These are phyloP conservation scores for Tuta absoluta DNA, from an alignment of 2,888 invertebrate species.

Conservation along the genomic window DNA sequence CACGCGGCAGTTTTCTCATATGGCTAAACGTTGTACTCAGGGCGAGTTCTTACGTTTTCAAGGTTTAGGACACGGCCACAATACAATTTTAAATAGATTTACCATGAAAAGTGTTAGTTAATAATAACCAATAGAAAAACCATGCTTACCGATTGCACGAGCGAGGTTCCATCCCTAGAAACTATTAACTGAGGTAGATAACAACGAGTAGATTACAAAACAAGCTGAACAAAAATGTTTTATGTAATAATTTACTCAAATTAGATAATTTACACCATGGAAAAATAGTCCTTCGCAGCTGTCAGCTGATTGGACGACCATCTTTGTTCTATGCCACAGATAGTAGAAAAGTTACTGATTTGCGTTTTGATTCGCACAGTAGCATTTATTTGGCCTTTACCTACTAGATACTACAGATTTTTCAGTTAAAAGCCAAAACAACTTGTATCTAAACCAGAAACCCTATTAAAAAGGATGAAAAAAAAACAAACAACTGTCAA, in stretches of 20 bases:
- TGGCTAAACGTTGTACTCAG: slow-evolving; percentile 25
- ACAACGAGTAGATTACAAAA: slow-evolving; percentile 38
- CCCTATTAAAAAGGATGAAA: background rate
- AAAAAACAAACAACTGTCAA: background rate
- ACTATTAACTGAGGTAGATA: no score
- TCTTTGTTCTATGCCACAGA: slow-evolving; percentile 36
- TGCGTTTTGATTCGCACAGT: no score
- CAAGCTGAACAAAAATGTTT: slow-evolving; percentile 50
- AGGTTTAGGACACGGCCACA: slow-evolving; percentile 45
- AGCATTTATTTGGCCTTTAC: no score
- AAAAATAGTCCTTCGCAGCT: slow-evolving; percentile 65
- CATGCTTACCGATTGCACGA: slow-evolving; percentile 18
- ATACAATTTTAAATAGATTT: slow-evolving; percentile 17
- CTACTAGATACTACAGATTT: background rate
- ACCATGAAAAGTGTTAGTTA: background rate
- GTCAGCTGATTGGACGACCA: slow-evolving; percentile 74
- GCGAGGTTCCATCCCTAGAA: slow-evolving; percentile 41
- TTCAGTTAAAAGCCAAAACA: no score
- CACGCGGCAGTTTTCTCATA: background rate
- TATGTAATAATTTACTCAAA: slow-evolving; percentile 74
- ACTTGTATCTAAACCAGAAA: background rate
- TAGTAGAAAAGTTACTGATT: slow-evolving; percentile 11
- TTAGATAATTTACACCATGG: slow-evolving; percentile 60
- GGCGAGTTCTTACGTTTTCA: slow-evolving; percentile 39
- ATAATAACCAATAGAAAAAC: slow-evolving; percentile 26